Conservation (phyloP, 2,113 vertebrate species). For the Corapipo altera region DNA sequence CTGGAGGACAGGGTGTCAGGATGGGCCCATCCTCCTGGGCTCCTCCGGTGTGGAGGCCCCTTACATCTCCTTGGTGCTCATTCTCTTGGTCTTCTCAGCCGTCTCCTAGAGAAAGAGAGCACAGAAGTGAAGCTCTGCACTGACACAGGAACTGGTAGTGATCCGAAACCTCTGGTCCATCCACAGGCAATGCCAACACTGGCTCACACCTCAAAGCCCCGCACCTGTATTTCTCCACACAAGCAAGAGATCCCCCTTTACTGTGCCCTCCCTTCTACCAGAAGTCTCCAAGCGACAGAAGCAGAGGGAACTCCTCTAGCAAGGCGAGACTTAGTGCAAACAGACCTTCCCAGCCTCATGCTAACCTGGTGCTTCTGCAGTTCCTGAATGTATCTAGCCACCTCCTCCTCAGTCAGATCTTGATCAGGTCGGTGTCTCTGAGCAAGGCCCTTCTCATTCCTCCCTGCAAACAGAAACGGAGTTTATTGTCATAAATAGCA, state of each 20-base stretch:
- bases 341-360: neutral
- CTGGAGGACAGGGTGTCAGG: conserved; percentile 57
- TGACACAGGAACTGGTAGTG: neutral
- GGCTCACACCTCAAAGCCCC: neutral
- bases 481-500: neutral
- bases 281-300: neutral
- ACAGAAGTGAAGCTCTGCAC: neutral
- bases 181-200: neutral
- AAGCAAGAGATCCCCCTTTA: neutral
- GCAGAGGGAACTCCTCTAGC: neutral
- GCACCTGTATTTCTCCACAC: neutral
- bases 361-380: conserved; percentile 96
- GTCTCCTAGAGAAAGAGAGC: conserved; percentile 82
- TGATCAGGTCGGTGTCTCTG: conserved; percentile 66
- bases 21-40: conserved; percentile 25
- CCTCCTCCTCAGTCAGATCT: conserved; percentile 91
- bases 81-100: conserved; percentile 87
- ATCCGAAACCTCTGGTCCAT: neutral
- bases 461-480: conserved; percentile 68
- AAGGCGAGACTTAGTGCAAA: neutral
- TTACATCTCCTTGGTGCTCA: conserved; percentile 91
- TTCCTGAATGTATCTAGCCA: conserved; percentile 87
- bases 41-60: conserved; percentile 34
- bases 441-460: conserved; percentile 75
- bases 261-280: neutral